Evolutionary conservation across 2,113 vertebrate genomes (phyloP).

Genomic region (Burhinus oedicnemus): DNA sequence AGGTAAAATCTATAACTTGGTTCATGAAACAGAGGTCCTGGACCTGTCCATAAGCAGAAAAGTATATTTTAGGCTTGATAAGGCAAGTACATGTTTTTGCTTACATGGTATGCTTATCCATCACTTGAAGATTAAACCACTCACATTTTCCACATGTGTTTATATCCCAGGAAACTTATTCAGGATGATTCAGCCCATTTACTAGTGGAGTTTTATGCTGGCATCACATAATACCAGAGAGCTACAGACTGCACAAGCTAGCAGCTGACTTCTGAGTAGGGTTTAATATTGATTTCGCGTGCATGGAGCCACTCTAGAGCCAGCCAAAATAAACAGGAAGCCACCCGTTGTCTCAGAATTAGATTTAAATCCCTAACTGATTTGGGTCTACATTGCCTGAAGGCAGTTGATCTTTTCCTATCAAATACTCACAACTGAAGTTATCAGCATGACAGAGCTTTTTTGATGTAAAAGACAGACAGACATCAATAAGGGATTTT

Average conservation of each 20-base stretch:
- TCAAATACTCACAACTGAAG: neutral
- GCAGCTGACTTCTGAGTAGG: neutral
- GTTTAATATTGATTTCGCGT: neutral
- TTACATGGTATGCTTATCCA: neutral
- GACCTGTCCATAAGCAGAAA: neutral
- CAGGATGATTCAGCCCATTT: neutral
- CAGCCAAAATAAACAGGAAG: slow-evolving; percentile 2
- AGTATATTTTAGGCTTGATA: neutral
- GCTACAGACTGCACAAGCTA: neutral
- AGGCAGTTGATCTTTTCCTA: neutral
- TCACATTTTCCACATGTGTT: neutral
- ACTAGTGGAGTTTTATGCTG: neutral
- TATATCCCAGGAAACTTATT: neutral
- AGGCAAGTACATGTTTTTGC: neutral
- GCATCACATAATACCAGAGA: neutral
- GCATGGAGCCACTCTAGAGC: neutral
- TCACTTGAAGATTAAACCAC: neutral
- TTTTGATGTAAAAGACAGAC: neutral
- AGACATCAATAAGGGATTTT: neutral
- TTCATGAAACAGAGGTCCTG: neutral
- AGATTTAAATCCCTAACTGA: neutral
- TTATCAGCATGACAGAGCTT: neutral
- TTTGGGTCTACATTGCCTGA: neutral
- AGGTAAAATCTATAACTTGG: neutral
- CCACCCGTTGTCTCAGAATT: neutral